Evolutionary conservation across 2,113 vertebrate species (phyloP).

Genomic region (Syngnathus scovelli): DNA sequence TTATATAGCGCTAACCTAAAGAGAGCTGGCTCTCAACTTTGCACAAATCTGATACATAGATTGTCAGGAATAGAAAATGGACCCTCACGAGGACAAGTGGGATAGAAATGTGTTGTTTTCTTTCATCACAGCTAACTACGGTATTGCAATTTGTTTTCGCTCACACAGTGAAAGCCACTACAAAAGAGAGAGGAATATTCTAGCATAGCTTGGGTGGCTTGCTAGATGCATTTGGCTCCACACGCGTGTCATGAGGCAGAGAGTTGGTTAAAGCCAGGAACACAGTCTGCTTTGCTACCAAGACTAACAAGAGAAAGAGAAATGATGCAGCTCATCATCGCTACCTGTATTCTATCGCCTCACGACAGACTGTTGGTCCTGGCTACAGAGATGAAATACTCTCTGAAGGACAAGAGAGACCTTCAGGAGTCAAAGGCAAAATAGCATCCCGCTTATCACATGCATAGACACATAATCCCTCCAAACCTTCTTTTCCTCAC

Average conservation of each 20-base stretch:
- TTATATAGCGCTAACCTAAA: background rate
- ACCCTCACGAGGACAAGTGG: background rate
- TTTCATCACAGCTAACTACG: background rate
- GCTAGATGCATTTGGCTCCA: constrained; percentile 62
- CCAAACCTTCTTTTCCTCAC: background rate
- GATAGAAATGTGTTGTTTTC: background rate
- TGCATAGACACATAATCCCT: constrained; percentile 60
- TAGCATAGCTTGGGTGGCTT: constrained; percentile 58
- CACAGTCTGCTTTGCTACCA: constrained; percentile 46
- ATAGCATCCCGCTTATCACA: constrained; percentile 66
- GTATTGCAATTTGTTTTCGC: background rate
- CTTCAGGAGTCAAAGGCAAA: constrained; percentile 61
- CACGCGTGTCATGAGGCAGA: constrained; percentile 53
- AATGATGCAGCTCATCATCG: constrained; percentile 64
- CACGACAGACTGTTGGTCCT: constrained; percentile 60
- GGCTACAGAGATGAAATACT: constrained; percentile 68
- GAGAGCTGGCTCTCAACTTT: background rate
- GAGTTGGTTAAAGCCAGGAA: constrained; percentile 57
- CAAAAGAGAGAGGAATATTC: constrained; percentile 57
- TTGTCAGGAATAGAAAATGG: background rate
- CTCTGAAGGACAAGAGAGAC: constrained; percentile 69
- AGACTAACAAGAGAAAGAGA: constrained; percentile 64
- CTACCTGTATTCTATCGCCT: constrained; percentile 69
- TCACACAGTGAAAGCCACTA: constrained; percentile 37
- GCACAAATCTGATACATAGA: background rate